Percentiles rank a stretch among this genome's conserved stretches.
Evolutionary conservation across 1,140 invertebrate species (phyloP).

Genomic region (Magallana angulata): DNA sequence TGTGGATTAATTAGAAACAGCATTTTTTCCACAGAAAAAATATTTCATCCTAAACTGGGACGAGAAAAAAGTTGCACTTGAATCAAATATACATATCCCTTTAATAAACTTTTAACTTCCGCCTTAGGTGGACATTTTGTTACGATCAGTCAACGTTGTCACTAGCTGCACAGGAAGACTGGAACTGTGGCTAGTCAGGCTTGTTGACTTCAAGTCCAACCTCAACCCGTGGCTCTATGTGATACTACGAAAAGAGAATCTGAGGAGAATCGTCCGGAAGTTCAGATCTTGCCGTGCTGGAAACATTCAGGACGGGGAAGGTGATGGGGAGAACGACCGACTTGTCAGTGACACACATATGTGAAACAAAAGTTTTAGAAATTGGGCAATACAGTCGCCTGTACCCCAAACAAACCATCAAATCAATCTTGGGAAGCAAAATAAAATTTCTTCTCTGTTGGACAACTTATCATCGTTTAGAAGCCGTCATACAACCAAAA

Average conservation of each 20-base stretch:
- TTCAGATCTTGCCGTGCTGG: background rate
- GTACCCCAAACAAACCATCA: no score
- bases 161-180: background rate
- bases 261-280: background rate
- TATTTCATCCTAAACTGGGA: no score
- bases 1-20: no score
- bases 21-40: no score
- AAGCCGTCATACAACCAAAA: no score
- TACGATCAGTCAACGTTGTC: background rate
- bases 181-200: background rate
- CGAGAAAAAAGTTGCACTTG: no score
- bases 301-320: background rate
- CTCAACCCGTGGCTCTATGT: background rate
- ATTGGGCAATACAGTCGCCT: no score
- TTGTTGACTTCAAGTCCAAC: background rate
- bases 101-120: background rate
- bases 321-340: background rate
- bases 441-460: no score
- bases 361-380: background rate
- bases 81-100: background rate
- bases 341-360: background rate
- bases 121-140: background rate
- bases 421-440: no score
- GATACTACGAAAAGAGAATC: background rate
- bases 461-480: no score